phyloP scores from a whole-genome alignment of 1,140 invertebrate genomes.

The Drosophila pseudoananassae region DNA sequence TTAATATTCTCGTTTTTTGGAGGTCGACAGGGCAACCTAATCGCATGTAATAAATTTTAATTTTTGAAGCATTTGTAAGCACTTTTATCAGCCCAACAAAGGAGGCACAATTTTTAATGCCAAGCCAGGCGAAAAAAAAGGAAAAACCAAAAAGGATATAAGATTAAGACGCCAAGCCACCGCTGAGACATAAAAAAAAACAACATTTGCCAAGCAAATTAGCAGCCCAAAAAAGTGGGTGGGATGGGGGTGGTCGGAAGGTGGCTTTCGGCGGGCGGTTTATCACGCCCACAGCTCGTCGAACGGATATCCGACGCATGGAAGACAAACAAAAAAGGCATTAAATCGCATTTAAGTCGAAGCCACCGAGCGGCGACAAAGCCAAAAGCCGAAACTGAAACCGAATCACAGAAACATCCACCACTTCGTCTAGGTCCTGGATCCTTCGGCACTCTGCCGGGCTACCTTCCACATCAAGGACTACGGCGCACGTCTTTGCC shows the following conservation, averaged over 20 bases:
- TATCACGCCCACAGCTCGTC: conserved; percentile 76
- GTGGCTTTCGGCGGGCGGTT: conserved; percentile 51
- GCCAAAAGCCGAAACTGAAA: conserved; percentile 28
- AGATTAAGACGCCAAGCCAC: conserved; percentile 72
- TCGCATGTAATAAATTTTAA: conserved; percentile 83
- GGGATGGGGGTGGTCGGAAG: conserved; percentile 17
- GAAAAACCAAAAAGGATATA: conserved; percentile 66
- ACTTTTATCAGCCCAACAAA: conserved; percentile 80
- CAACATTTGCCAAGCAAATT: conserved; percentile 71
- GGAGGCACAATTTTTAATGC: conserved; percentile 69
- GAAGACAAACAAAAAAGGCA: conserved; percentile 82
- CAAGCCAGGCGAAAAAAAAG: conserved; percentile 64
- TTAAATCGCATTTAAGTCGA: conserved; percentile 82
- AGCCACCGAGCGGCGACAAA: conserved; percentile 46
- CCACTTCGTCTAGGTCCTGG: conserved; percentile 30
- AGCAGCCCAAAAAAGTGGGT: conserved; percentile 35
- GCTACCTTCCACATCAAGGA: conserved; percentile 35
- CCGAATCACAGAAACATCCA: conserved; percentile 37
- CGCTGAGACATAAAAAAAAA: conserved; percentile 71
- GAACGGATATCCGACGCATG: conserved; percentile 78
- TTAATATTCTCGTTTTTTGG: not conserved
- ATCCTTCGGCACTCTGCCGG: conserved; percentile 31
- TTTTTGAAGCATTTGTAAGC: conserved; percentile 83
- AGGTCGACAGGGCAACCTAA: conserved; percentile 39
- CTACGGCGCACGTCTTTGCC: conserved; percentile 16